Conservation (phyloP, 2,113 vertebrate species). For the Glaucomys volans region DNA sequence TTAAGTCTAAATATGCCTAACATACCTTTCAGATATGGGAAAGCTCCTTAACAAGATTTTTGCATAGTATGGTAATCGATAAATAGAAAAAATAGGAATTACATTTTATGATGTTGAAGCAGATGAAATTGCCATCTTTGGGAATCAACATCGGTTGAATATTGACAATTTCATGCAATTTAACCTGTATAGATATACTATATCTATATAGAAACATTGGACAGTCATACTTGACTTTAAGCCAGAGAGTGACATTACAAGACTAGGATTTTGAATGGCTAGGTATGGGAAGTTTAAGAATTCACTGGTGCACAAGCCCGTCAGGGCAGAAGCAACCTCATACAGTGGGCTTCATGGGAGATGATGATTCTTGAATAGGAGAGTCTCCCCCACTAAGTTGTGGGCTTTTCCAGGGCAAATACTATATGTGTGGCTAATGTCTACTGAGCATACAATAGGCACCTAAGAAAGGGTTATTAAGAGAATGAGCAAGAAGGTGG, state of each 20-base stretch:
- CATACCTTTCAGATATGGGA: background rate
- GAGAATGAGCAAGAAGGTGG: background rate
- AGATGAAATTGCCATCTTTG: background rate
- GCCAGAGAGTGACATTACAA: background rate
- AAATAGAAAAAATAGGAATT: background rate
- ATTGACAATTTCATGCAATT: background rate
- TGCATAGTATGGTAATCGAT: background rate
- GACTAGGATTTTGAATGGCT: background rate
- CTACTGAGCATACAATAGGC: background rate
- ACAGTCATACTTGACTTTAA: background rate
- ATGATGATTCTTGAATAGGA: background rate
- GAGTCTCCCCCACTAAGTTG: background rate
- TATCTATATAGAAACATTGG: background rate
- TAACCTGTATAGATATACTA: background rate
- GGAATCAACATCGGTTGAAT: background rate
- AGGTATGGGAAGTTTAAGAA: background rate
- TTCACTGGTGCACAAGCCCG: background rate
- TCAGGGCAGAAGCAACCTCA: background rate
- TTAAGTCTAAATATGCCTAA: background rate
- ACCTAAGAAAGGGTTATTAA: background rate
- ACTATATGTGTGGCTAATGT: background rate
- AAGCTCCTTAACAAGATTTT: background rate
- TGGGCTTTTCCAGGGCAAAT: background rate
- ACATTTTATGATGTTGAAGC: background rate
- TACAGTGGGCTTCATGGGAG: background rate